phyloP scores from a whole-genome alignment of 2,113 vertebrate species.

The Alligator sinensis region DNA sequence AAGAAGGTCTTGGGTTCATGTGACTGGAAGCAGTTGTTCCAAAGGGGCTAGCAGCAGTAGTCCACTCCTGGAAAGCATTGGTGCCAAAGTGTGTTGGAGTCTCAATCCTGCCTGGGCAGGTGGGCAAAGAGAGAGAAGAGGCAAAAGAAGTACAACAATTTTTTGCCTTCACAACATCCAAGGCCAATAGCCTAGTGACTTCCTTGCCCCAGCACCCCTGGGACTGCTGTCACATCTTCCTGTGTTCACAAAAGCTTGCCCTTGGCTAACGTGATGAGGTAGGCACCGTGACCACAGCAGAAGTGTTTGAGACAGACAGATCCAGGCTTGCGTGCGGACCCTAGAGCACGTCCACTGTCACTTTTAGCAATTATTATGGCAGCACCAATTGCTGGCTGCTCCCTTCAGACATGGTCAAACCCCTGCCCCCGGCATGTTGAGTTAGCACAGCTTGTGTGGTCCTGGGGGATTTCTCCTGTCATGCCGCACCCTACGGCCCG shows the following conservation, averaged over 20 bases:
- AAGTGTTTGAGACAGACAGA: conserved; percentile 27
- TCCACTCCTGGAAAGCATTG: neutral
- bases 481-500: neutral
- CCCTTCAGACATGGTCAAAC: neutral
- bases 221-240: neutral
- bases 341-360: neutral
- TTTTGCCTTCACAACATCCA: neutral
- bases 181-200: neutral
- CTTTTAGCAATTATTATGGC: neutral
- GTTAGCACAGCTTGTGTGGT: neutral
- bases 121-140: neutral
- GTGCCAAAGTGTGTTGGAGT: neutral
- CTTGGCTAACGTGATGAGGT: neutral
- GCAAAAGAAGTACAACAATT: neutral
- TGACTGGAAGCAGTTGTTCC: neutral
- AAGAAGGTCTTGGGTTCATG: neutral
- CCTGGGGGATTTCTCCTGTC: neutral
- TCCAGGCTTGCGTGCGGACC: neutral
- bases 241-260: too few species aligned
- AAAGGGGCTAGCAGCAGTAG: neutral
- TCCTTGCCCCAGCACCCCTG: neutral
- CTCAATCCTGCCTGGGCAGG: conserved; percentile 8
- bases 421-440: neutral
- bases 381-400: neutral
- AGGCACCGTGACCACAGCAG: neutral